A percentile compares a stretch with the other conserved stretches of the same genome.
phyloP scores from a whole-genome alignment of 2,888 invertebrate genomes.

The Copidosoma aretas region DNA sequence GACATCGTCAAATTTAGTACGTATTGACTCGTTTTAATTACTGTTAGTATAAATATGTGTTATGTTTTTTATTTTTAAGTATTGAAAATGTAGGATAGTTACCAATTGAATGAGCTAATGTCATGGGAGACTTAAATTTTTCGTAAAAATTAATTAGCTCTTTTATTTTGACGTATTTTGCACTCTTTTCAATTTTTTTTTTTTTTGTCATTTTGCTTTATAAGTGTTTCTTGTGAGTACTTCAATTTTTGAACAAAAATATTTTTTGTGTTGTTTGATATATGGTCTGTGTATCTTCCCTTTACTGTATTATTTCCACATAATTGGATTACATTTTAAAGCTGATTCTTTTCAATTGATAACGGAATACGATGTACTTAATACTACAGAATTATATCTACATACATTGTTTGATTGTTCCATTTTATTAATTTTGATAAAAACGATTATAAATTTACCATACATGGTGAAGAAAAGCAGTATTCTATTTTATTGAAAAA shows the following conservation, averaged over 20 bases:
- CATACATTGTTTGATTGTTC: too few species aligned
- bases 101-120: slow-evolving; percentile 33
- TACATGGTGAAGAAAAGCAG: too few species aligned
- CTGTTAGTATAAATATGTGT: slow-evolving; percentile 36
- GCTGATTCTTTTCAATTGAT: too few species aligned
- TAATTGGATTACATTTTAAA: neutral
- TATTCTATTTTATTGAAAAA: too few species aligned
- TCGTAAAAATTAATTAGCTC: slow-evolving; percentile 29
- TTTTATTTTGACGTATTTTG: slow-evolving; percentile 21
- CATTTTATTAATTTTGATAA: too few species aligned
- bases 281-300: slow-evolving; percentile 29
- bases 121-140: slow-evolving; percentile 26
- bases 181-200: slow-evolving; percentile 25
- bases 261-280: slow-evolving; percentile 14
- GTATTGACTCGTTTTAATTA: slow-evolving; percentile 14
- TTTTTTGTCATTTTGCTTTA: slow-evolving; percentile 19
- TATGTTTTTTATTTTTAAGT: slow-evolving; percentile 28
- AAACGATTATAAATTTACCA: too few species aligned
- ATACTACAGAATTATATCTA: too few species aligned
- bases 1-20: slow-evolving; percentile 35
- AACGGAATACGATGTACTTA: too few species aligned
- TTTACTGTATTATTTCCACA: slow-evolving; percentile 11
- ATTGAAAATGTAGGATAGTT: slow-evolving; percentile 31
- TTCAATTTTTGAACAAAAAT: slow-evolving; percentile 19
- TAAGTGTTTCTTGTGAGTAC: slow-evolving; percentile 12